phyloP scores from a whole-genome alignment of 2,113 vertebrate species.

The Mionectes macconnelli region DNA sequence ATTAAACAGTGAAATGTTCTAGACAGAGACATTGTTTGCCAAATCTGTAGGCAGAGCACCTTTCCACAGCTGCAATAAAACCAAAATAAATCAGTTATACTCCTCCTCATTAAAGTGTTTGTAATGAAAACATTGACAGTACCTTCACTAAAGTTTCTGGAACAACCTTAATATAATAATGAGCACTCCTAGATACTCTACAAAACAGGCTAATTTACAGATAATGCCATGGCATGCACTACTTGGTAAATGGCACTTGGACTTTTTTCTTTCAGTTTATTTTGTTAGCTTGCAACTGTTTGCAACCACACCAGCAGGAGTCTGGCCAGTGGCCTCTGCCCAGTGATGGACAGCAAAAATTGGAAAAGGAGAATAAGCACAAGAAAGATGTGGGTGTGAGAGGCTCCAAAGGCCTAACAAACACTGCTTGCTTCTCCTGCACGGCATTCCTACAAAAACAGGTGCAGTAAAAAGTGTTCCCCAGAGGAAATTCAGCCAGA shows the following conservation, averaged over 20 bases:
- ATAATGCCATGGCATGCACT: not conserved
- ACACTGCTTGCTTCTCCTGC: not conserved
- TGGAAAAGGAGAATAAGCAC: not conserved
- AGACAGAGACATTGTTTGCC: not conserved
- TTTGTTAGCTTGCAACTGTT: not conserved
- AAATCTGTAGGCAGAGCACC: not conserved
- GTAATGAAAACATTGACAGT: not conserved
- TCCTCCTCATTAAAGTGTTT: not conserved
- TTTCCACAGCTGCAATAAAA: not conserved
- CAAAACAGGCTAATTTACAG: not conserved
- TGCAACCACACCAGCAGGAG: not conserved
- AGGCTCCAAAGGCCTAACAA: not conserved
- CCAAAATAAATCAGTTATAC: not conserved
- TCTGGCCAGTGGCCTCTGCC: not conserved
- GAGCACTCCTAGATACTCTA: not conserved
- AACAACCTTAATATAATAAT: not conserved
- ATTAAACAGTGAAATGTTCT: not conserved
- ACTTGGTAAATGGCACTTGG: rapidly evolving
- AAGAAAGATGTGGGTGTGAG: not conserved
- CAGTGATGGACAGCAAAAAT: not conserved
- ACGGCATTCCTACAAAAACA: not conserved
- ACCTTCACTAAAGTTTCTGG: not conserved
- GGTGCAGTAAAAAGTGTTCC: not conserved
- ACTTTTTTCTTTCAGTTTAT: not conserved
- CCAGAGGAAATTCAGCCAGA: not conserved